Conservation (phyloP, 2,113 vertebrate species). For the Hemicordylus capensis region DNA sequence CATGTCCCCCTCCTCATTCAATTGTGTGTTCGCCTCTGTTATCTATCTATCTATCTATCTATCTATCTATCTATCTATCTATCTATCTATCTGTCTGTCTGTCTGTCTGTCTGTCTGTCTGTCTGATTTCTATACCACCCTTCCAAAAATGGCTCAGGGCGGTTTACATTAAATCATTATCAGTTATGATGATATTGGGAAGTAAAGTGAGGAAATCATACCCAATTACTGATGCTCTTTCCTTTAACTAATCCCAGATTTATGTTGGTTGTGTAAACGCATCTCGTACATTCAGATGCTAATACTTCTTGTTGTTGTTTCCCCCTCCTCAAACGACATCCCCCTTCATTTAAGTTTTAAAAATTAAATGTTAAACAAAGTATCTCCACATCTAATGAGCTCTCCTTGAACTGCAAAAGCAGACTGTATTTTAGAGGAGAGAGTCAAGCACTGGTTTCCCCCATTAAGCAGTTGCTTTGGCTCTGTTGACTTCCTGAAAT, state of each 20-base stretch:
- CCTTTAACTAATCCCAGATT: not conserved
- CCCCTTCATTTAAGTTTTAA: not conserved
- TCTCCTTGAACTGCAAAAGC: not conserved
- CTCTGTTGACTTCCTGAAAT: conserved; percentile 32
- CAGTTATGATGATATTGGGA: not conserved
- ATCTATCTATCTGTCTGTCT: too few relatives aligned
- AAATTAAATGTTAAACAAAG: not conserved
- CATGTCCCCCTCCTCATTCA: too few relatives aligned
- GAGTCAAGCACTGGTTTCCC: conserved; percentile 23
- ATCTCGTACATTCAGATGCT: not conserved
- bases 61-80: too few relatives aligned
- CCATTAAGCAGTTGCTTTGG: conserved; percentile 17
- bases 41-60: too few relatives aligned
- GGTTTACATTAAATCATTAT: too few relatives aligned
- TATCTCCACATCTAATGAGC: not conserved
- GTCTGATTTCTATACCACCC: too few relatives aligned
- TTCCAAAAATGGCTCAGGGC: too few relatives aligned
- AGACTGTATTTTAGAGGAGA: not conserved
- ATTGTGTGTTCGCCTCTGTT: too few relatives aligned
- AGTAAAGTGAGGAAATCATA: not conserved
- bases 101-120: too few relatives aligned
- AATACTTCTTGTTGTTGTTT: not conserved
- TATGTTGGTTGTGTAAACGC: not conserved
- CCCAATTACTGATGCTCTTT: not conserved
- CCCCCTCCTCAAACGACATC: not conserved